Conservation (phyloP, 92 coral and sea anemone species). For the Virgularia gustaviana region DNA sequence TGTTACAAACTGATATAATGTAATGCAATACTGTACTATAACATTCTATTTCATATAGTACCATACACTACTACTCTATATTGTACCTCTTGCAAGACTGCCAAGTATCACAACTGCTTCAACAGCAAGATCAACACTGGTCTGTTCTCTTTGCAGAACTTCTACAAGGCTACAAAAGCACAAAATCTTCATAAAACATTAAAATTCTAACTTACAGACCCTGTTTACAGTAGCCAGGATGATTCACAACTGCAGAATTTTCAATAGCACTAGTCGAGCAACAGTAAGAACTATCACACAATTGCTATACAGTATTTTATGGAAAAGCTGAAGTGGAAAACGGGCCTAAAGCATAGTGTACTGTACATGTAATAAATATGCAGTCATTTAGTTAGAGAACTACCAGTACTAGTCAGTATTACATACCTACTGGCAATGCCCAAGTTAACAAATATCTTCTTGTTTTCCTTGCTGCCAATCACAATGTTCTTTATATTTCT, state of each 20-base stretch:
- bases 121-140: constrained; percentile 69
- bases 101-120: constrained; percentile 91
- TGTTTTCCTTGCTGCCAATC: constrained; percentile 86
- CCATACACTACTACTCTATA: no score
- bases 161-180: constrained; percentile 47
- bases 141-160: constrained; percentile 67
- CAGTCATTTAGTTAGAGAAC: background rate
- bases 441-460: constrained; percentile 65
- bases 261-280: no score
- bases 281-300: no score
- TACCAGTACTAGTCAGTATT: background rate
- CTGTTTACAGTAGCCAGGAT: no score
- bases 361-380: background rate
- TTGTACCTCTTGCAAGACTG: constrained; percentile 90
- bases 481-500: constrained; percentile 91
- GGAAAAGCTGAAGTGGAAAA: no score
- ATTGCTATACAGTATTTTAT: no score
- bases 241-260: no score
- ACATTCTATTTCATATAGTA: no score
- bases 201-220: no score
- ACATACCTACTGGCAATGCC: constrained; percentile 65
- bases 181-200: background rate
- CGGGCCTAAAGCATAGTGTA: no score
- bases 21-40: no score
- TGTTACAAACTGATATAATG: no score